Conservation (phyloP, 2,797 vertebrate species). For the Galaxias olidus region DNA sequence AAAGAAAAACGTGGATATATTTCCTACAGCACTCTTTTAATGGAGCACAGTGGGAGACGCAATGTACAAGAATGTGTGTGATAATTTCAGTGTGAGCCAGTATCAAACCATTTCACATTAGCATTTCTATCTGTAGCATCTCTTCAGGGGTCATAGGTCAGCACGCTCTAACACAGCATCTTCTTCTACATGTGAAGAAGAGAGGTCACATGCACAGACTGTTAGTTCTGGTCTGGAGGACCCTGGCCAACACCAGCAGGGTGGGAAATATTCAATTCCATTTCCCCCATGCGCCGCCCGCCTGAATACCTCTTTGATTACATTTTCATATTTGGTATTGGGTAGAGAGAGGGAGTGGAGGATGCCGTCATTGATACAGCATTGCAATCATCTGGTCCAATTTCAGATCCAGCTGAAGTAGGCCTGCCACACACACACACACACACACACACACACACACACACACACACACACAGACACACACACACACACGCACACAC, state of each 20-base stretch:
- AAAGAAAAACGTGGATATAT: background rate
- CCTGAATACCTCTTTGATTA: constrained; percentile 25
- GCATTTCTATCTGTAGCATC: constrained; percentile 28
- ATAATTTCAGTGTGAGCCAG: constrained; percentile 43
- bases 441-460: too few relatives aligned
- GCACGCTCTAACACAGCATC: constrained; percentile 28
- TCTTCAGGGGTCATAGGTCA: constrained; percentile 37
- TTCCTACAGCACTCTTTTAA: background rate
- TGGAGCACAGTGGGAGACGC: constrained; percentile 15
- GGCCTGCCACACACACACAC: constrained; percentile 5
- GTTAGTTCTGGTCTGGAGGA: background rate
- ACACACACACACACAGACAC: too few relatives aligned
- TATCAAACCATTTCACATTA: constrained; percentile 52
- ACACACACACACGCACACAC: too few relatives aligned
- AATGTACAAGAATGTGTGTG: constrained; percentile 31
- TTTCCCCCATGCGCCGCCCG: constrained; percentile 7
- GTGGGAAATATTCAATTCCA: constrained; percentile 15
- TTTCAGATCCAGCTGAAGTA: background rate
- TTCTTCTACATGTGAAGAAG: constrained; percentile 28
- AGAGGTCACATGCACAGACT: constrained; percentile 29
- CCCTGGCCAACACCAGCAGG: background rate
- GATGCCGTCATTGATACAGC: constrained; percentile 9
- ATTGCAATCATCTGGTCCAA: constrained; percentile 23
- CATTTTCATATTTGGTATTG: constrained; percentile 31
- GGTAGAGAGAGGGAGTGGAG: background rate